Conservation (phyloP, 2,113 vertebrate species). For the Ophthalmolycus amberensis region DNA sequence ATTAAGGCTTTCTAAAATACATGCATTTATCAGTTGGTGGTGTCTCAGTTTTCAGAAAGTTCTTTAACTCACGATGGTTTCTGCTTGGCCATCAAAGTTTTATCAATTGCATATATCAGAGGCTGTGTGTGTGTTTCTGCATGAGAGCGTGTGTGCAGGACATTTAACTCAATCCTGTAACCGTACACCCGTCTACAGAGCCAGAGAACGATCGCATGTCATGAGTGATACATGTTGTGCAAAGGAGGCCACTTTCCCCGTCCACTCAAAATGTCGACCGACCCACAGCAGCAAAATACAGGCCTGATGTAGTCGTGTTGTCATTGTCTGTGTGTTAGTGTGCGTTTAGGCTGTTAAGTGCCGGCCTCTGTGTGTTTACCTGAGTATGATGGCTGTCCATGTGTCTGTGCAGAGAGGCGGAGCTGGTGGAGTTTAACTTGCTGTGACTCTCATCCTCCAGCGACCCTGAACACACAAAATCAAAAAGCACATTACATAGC, state of each 20-base stretch:
- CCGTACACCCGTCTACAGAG: conserved; percentile 52
- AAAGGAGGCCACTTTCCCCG: conserved; percentile 60
- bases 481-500: conserved; percentile 22
- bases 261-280: conserved; percentile 64
- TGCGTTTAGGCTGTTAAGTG: background rate
- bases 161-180: conserved; percentile 69
- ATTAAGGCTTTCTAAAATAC: conserved; percentile 53
- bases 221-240: conserved; percentile 47
- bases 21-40: conserved; percentile 17
- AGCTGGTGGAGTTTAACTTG: conserved; percentile 82
- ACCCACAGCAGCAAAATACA: conserved; percentile 52
- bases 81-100: conserved; percentile 16
- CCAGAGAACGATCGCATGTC: conserved; percentile 69
- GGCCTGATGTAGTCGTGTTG: conserved; percentile 14
- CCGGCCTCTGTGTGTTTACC: conserved; percentile 81
- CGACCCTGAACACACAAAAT: conserved; percentile 81
- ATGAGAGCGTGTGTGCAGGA: conserved; percentile 5
- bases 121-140: conserved; percentile 4
- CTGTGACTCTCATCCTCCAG: conserved; percentile 89
- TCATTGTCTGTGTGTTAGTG: conserved; percentile 17
- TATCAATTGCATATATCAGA: conserved; percentile 30
- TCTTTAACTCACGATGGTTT: conserved; percentile 14
- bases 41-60: conserved; percentile 13
- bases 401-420: conserved; percentile 86
- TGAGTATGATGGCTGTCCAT: conserved; percentile 92